Evolutionary conservation across 30 jellyfish, hydroid and myxozoan species (phyloP).

Genomic region (Mastigias papua): DNA sequence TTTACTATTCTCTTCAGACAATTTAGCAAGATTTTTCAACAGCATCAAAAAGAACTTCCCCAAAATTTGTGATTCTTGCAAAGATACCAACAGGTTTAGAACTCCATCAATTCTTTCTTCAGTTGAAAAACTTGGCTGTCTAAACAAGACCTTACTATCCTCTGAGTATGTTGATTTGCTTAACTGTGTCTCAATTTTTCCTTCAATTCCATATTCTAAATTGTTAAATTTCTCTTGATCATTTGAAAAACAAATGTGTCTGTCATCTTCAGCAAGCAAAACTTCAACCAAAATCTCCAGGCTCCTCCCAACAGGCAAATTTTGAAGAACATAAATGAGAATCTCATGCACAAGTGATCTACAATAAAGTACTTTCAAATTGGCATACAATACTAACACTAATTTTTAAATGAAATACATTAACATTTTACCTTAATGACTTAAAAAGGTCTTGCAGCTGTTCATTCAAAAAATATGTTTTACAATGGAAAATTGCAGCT

Average conservation of each 20-base stretch:
- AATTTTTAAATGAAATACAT: too few species aligned
- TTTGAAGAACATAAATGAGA: constrained; percentile 22
- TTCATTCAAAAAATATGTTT: too few species aligned
- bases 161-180: not conserved
- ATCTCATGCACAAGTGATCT: constrained; percentile 38
- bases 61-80: constrained; percentile 12
- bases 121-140: constrained; percentile 4
- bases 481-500: too few species aligned
- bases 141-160: not conserved
- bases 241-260: not conserved
- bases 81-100: not conserved
- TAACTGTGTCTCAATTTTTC: not conserved
- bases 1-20: not conserved
- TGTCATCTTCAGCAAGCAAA: constrained; percentile 6
- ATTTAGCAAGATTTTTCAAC: not conserved
- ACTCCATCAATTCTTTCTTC: constrained; percentile 30
- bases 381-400: too few species aligned
- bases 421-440: too few species aligned
- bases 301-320: not conserved
- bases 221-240: not conserved
- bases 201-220: not conserved
- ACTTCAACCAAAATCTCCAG: not conserved
- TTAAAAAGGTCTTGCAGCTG: too few species aligned
- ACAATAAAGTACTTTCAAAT: not conserved
- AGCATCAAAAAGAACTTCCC: constrained; percentile 44